phyloP scores from a whole-genome alignment of 1,140 invertebrate genomes.

The Cyclina sinensis region DNA sequence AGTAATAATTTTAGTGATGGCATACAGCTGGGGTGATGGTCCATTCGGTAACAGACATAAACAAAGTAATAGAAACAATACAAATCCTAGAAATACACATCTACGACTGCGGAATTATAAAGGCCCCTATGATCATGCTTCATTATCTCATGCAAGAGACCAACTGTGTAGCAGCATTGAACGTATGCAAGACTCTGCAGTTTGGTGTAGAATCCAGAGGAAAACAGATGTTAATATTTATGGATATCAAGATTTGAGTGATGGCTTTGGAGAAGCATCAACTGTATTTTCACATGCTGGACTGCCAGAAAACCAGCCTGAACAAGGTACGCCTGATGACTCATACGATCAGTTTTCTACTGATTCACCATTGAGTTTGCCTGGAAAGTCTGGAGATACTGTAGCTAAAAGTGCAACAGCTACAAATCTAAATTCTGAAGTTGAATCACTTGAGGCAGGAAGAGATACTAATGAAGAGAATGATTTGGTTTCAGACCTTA shows the following conservation, averaged over 20 bases:
- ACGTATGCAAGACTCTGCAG: background rate
- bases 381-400: background rate
- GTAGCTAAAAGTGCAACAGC: background rate
- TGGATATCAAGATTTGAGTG: background rate
- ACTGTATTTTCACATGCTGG: conserved; percentile 33
- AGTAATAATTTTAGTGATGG: background rate
- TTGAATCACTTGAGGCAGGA: background rate
- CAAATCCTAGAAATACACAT: background rate
- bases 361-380: background rate
- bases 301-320: background rate
- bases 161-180: background rate
- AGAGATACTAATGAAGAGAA: background rate
- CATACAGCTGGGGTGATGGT: background rate
- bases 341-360: background rate
- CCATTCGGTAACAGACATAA: background rate
- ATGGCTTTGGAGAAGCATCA: conserved; percentile 13
- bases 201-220: conserved; percentile 9
- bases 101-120: background rate
- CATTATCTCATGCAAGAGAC: background rate
- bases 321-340: background rate
- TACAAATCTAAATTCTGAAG: background rate
- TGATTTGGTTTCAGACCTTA: background rate
- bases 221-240: conserved; percentile 26
- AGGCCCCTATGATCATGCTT: background rate
- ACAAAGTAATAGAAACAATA: background rate